Evolutionary conservation across 1,140 invertebrate species (phyloP).

Genomic region (Wiebesia pumilae): DNA sequence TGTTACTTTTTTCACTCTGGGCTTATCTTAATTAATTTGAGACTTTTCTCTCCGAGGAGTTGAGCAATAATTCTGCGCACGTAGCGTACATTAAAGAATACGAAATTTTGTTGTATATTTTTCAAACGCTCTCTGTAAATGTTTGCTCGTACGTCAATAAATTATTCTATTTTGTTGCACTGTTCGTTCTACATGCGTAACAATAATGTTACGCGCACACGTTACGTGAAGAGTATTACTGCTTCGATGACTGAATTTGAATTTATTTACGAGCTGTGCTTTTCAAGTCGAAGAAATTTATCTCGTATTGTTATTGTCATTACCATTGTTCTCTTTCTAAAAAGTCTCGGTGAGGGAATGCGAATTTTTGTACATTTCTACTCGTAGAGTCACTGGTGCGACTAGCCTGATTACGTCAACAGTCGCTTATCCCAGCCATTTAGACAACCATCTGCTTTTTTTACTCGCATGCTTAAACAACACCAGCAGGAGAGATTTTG

Average conservation of each 20-base stretch:
- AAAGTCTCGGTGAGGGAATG: no score
- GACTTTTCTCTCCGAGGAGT: conserved; percentile 6
- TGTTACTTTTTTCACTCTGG: conserved; percentile 12
- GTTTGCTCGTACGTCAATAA: neutral
- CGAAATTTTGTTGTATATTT: neutral
- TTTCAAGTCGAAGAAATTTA: neutral
- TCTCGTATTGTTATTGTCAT: no score
- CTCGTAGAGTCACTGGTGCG: no score
- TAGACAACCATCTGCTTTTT: no score
- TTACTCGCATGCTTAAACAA: no score
- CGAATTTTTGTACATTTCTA: no score
- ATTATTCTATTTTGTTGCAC: neutral
- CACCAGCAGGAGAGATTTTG: no score
- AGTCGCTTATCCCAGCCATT: no score
- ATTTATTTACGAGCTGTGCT: neutral
- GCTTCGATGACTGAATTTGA: neutral
- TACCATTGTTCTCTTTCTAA: no score
- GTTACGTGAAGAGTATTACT: neutral
- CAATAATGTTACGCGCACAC: neutral
- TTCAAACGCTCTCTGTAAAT: neutral
- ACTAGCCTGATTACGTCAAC: no score
- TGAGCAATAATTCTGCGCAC: neutral
- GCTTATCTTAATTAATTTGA: conserved; percentile 34
- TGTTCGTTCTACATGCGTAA: neutral
- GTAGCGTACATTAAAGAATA: neutral